phyloP scores from a whole-genome alignment of 2,797 vertebrate genomes.

The Leucoraja ocellata region DNA sequence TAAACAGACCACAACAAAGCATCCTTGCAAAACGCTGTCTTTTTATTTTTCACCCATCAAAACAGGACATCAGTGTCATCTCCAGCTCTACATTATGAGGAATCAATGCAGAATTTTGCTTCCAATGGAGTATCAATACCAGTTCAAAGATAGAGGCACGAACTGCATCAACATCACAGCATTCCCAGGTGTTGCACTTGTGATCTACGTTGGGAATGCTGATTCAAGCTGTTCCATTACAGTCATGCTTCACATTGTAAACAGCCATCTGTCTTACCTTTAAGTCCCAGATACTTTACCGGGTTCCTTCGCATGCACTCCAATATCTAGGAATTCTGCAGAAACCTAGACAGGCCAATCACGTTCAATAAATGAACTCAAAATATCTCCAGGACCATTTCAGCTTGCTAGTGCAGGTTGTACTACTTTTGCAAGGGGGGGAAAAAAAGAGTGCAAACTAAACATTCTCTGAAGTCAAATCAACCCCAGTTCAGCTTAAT shows the following conservation, averaged over 20 bases:
- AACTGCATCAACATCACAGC: conserved; percentile 48
- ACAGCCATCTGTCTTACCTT: conserved; percentile 75
- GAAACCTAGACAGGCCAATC: conserved; percentile 69
- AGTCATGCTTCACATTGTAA: conserved; percentile 38
- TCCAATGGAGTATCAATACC: background rate
- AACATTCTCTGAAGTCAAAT: conserved; percentile 57
- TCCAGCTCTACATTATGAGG: background rate
- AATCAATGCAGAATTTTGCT: background rate
- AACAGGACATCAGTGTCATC: background rate
- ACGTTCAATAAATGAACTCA: conserved; percentile 80
- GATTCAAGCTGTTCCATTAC: conserved; percentile 39
- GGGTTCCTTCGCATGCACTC: conserved; percentile 75
- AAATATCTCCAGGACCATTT: conserved; percentile 73
- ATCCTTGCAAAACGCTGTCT: conserved; percentile 36
- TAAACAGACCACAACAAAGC: conserved; percentile 47
- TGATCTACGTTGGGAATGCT: conserved; percentile 45
- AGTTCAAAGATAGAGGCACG: conserved; percentile 47
- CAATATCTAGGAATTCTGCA: conserved; percentile 60
- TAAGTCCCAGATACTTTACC: conserved; percentile 59
- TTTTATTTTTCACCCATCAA: background rate
- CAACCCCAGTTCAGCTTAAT: conserved; percentile 50
- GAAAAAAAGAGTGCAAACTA: conserved; percentile 56
- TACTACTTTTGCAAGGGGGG: conserved; percentile 74
- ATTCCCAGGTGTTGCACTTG: conserved; percentile 55
- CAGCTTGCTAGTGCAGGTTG: conserved; percentile 74